phyloP scores from a whole-genome alignment of 2,888 invertebrate species.

The Alloplasta piceator region DNA sequence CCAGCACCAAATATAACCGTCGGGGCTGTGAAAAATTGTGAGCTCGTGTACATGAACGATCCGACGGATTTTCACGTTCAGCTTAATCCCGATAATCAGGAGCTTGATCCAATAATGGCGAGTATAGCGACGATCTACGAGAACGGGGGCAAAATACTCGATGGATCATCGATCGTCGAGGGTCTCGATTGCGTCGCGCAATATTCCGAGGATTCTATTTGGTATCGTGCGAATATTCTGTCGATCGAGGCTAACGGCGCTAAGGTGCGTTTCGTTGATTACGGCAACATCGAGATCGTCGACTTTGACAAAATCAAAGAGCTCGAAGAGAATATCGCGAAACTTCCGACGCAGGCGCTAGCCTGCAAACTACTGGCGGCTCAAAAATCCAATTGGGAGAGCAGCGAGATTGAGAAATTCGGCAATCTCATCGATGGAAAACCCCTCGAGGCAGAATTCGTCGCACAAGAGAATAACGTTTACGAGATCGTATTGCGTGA shows the following conservation, averaged over 20 bases:
- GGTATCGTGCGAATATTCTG: slow-evolving; percentile 87
- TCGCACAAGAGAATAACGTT: slow-evolving; percentile 70
- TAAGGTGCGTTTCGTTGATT: slow-evolving; percentile 88
- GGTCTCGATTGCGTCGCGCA: slow-evolving; percentile 78
- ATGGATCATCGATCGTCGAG: slow-evolving; percentile 64
- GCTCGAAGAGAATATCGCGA: slow-evolving; percentile 74
- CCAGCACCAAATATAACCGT: slow-evolving; percentile 70
- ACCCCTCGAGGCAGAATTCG: slow-evolving; percentile 77
- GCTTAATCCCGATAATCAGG: slow-evolving; percentile 74
- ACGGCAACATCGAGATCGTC: slow-evolving; percentile 88
- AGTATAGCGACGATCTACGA: slow-evolving; percentile 74
- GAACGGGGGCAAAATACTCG: slow-evolving; percentile 71
- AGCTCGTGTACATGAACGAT: slow-evolving; percentile 72
- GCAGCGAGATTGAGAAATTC: slow-evolving; percentile 71
- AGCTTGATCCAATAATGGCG: slow-evolving; percentile 75
- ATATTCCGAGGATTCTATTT: slow-evolving; percentile 86
- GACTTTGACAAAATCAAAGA: slow-evolving; percentile 83
- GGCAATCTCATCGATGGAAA: slow-evolving; percentile 67
- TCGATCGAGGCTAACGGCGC: slow-evolving; percentile 84
- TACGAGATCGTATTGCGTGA: slow-evolving; percentile 75
- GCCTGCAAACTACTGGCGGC: slow-evolving; percentile 80
- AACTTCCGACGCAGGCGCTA: slow-evolving; percentile 80
- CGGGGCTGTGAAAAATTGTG: slow-evolving; percentile 74
- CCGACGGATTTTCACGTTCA: slow-evolving; percentile 79
- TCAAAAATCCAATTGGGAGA: slow-evolving; percentile 66